These are phyloP conservation scores for Drosophila mettleri DNA, from an alignment of 2,888 invertebrate genomes.

Conservation along the genomic window DNA sequence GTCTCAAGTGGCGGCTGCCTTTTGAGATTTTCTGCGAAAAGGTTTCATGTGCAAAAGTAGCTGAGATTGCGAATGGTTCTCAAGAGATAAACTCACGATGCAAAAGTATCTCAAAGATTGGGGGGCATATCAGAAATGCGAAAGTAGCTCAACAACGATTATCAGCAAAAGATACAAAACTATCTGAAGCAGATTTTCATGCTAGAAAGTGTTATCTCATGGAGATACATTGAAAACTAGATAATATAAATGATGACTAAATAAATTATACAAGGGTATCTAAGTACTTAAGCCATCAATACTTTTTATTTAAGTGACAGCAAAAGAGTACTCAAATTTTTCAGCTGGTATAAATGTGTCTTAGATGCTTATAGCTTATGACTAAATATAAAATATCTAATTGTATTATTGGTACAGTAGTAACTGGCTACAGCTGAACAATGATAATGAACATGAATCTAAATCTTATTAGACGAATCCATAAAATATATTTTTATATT, in stretches of 20 bases:
- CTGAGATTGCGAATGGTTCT: neutral
- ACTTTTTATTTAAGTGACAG: neutral
- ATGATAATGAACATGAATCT: too few relatives aligned
- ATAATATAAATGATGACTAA: too few relatives aligned
- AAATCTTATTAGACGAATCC: too few relatives aligned
- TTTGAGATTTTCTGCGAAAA: slow-evolving; percentile 25
- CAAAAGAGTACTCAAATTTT: neutral
- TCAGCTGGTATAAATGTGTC: neutral
- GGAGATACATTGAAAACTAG: neutral
- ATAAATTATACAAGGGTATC: neutral
- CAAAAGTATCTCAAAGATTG: slow-evolving; percentile 1
- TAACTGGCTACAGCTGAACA: neutral
- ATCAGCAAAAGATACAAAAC: neutral
- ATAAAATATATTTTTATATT: neutral
- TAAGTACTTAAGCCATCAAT: neutral
- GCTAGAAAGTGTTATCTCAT: too few relatives aligned
- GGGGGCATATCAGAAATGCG: too few relatives aligned
- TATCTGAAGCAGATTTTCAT: neutral
- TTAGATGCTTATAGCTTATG: too few relatives aligned
- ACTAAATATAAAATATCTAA: too few relatives aligned
- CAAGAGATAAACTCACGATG: neutral
- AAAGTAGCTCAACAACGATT: neutral
- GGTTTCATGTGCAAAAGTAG: neutral
- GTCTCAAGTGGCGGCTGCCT: slow-evolving; percentile 2
- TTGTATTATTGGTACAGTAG: neutral